phyloP scores from a whole-genome alignment of 2,888 invertebrate species.

The Lepidocyrtoides sp. region DNA sequence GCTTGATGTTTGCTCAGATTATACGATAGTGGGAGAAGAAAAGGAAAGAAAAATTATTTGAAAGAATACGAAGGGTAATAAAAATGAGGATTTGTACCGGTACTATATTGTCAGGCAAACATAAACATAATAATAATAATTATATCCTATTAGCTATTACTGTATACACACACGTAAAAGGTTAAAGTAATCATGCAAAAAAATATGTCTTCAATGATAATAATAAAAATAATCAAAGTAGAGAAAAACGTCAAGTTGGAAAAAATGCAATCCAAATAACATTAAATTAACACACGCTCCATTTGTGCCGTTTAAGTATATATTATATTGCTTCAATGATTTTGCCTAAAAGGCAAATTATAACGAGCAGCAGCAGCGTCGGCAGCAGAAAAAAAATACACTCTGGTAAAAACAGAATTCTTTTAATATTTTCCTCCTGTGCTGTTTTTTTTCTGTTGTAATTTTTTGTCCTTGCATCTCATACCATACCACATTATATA shows the following conservation, averaged over 20 bases:
- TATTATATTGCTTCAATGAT: background rate
- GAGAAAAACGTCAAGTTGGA: background rate
- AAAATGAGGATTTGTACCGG: background rate
- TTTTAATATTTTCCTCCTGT: background rate
- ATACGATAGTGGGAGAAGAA: background rate
- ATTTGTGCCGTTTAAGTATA: constrained; percentile 2
- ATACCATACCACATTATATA: no score
- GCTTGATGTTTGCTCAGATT: background rate
- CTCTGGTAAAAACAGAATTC: no score
- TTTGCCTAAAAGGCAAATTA: background rate
- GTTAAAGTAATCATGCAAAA: background rate
- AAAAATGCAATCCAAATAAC: constrained; percentile 1
- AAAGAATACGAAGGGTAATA: background rate
- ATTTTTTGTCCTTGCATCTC: constrained; percentile 7
- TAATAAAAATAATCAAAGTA: background rate
- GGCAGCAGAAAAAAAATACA: background rate
- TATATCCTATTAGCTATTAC: no score
- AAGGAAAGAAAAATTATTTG: background rate
- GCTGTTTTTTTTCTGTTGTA: background rate
- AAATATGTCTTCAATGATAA: background rate
- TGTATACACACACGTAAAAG: no score
- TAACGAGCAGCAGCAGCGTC: background rate
- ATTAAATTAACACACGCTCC: constrained; percentile 13
- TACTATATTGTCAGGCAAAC: background rate
- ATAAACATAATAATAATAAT: background rate